phyloP scores from a whole-genome alignment of 1,140 invertebrate genomes.

The Solen grandis region DNA sequence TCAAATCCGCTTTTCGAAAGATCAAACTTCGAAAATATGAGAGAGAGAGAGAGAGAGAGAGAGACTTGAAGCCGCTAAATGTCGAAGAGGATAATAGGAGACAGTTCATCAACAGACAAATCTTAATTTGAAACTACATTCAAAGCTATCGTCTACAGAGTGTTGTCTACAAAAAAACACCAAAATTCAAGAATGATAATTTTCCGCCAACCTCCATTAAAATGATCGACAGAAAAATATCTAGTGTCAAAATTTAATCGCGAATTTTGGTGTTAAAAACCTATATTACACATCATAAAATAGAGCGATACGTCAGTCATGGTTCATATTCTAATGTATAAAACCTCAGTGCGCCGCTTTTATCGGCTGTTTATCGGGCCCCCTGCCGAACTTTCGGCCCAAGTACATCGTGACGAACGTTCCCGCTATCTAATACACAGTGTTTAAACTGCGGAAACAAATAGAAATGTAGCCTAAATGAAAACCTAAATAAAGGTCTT shows the following conservation, averaged over 20 bases:
- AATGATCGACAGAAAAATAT: constrained; percentile 14
- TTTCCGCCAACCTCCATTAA: neutral
- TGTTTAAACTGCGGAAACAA: constrained; percentile 45
- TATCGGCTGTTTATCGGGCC: constrained; percentile 36
- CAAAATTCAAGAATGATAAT: too few relatives aligned
- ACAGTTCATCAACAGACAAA: too few relatives aligned
- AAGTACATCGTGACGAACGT: constrained; percentile 19
- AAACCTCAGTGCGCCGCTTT: constrained; percentile 12
- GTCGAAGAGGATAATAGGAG: too few relatives aligned
- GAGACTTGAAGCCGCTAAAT: too few relatives aligned
- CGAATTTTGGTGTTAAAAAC: neutral
- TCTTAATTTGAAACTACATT: too few relatives aligned
- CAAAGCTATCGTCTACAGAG: too few relatives aligned
- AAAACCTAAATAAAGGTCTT: too few relatives aligned
- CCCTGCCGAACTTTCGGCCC: constrained; percentile 29
- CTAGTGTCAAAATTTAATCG: constrained; percentile 7
- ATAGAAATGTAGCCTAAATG: too few relatives aligned
- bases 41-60: too few relatives aligned
- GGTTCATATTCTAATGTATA: constrained; percentile 23
- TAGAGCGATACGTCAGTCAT: constrained; percentile 43
- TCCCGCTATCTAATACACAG: constrained; percentile 27
- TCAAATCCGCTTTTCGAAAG: too few relatives aligned
- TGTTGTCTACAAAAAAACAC: too few relatives aligned
- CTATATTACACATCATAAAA: constrained; percentile 46
- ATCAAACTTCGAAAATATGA: too few relatives aligned